Evolutionary conservation across 2,113 vertebrate species (phyloP).

Genomic region (Ptilonorhynchus violaceus): DNA sequence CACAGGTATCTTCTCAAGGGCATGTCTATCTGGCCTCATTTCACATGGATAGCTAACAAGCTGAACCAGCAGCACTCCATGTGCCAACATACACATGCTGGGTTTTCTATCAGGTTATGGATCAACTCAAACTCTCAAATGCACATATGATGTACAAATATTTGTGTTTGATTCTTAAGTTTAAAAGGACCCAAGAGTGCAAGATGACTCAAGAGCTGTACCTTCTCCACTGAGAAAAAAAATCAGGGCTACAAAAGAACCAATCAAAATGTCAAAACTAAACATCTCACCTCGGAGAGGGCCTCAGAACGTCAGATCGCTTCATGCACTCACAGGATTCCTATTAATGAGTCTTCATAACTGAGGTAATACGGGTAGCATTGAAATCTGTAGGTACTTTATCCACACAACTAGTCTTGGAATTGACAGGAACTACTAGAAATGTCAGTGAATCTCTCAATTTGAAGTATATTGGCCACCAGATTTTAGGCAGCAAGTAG

Average conservation of each 20-base stretch:
- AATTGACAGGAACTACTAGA: not conserved
- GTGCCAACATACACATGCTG: not conserved
- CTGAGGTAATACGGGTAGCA: not conserved
- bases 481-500: not conserved
- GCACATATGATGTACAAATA: not conserved
- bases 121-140: not conserved
- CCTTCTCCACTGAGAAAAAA: not conserved
- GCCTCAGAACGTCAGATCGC: not conserved
- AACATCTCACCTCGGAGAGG: not conserved
- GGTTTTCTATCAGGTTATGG: not conserved
- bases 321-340: not conserved
- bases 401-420: not conserved
- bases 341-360: not conserved
- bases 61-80: not conserved
- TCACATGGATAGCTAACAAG: not conserved
- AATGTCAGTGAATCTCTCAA: not conserved
- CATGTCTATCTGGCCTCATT: not conserved
- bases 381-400: not conserved
- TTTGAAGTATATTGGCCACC: not conserved
- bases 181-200: not conserved
- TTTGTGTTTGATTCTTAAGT: not conserved
- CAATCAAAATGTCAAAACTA: not conserved
- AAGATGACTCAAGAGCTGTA: not conserved
- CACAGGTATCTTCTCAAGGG: not conserved
- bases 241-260: not conserved